Evolutionary conservation across 2,888 invertebrate species (phyloP).

Genomic region (Dromius quadrimaculatus): DNA sequence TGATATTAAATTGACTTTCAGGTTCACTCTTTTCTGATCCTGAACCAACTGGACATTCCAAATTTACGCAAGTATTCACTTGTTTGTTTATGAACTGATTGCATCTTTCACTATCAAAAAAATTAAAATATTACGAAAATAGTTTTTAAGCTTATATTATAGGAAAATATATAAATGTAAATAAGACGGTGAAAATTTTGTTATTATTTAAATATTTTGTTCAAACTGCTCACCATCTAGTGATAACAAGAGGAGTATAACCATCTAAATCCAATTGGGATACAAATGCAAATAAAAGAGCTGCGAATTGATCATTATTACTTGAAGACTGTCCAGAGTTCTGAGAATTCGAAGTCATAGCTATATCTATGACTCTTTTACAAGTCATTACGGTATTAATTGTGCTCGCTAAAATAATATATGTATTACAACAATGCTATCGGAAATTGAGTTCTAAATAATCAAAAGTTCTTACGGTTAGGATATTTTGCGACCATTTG

Average conservation of each 20-base stretch:
- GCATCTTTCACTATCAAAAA: conserved; percentile 57
- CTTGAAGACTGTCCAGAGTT: conserved; percentile 60
- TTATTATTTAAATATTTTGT: conserved; percentile 54
- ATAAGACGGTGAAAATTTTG: no score
- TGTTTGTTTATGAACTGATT: conserved; percentile 56
- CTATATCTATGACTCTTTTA: conserved; percentile 69
- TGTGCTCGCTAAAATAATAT: conserved; percentile 67
- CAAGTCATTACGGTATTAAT: conserved; percentile 73
- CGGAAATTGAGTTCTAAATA: neutral
- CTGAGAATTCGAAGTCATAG: conserved; percentile 59
- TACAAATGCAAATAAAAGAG: conserved; percentile 75
- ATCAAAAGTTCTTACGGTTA: conserved; percentile 62
- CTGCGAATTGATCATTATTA: conserved; percentile 74
- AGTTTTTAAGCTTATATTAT: no score
- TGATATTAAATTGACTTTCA: conserved; percentile 71
- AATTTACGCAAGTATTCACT: conserved; percentile 62
- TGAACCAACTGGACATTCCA: conserved; percentile 62
- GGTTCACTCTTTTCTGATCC: conserved; percentile 61
- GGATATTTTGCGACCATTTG: conserved; percentile 62
- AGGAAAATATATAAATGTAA: no score
- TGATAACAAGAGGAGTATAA: conserved; percentile 61
- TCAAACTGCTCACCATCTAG: conserved; percentile 65
- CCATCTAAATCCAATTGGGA: conserved; percentile 81
- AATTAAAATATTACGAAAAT: conserved; percentile 32
- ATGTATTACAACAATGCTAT: no score